phyloP scores from a whole-genome alignment of 1,140 invertebrate species.

The Papilio glaucus region DNA sequence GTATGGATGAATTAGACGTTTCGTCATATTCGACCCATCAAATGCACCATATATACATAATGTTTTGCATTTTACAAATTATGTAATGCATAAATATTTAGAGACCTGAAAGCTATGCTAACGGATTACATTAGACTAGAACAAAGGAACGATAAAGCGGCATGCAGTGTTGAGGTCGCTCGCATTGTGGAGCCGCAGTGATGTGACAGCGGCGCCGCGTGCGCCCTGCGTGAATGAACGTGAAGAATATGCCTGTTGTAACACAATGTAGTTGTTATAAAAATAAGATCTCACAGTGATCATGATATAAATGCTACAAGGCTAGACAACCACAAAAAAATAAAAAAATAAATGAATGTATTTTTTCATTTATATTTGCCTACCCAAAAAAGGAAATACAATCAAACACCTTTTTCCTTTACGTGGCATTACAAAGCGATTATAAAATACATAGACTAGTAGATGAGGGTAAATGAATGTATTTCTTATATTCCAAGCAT shows the following conservation, averaged over 20 bases:
- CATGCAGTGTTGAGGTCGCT: background rate
- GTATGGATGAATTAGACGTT: too few species aligned
- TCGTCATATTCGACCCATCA: too few species aligned
- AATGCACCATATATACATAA: too few species aligned
- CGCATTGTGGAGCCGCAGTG: background rate
- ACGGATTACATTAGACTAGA: background rate
- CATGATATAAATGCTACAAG: background rate
- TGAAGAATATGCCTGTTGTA: background rate
- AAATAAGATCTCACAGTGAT: background rate
- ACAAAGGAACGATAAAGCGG: conserved; percentile 2
- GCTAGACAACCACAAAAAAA: too few species aligned
- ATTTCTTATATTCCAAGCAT: too few species aligned
- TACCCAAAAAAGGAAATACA: too few species aligned
- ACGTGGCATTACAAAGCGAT: too few species aligned
- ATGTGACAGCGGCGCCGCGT: background rate
- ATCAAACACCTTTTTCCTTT: too few species aligned
- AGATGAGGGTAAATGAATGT: too few species aligned
- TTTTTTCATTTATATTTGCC: too few species aligned
- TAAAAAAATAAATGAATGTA: too few species aligned
- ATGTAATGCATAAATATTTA: background rate
- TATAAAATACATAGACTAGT: too few species aligned
- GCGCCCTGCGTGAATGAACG: background rate
- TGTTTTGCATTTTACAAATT: background rate
- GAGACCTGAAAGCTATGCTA: background rate
- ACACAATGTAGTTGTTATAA: background rate